A percentile compares a stretch with the other conserved stretches of the same genome.
phyloP scores from a whole-genome alignment of 2,113 vertebrate species.

The Brachyhypopomus occidentalis region DNA sequence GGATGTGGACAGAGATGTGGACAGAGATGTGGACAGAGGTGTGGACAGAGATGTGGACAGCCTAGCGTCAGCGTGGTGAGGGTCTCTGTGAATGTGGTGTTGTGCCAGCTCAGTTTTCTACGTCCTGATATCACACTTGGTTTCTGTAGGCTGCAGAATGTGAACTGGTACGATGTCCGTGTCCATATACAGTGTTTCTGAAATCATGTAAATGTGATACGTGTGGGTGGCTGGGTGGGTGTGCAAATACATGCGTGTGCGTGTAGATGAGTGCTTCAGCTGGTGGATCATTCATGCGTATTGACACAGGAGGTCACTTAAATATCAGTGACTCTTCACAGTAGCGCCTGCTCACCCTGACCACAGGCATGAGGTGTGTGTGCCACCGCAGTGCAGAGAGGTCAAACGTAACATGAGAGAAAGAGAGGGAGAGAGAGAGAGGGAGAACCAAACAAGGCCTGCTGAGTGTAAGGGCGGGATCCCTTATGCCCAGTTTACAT shows the following conservation, averaged over 20 bases:
- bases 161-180: neutral
- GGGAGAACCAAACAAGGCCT: conserved; percentile 50
- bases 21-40: too few species aligned
- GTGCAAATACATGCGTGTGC: conserved; percentile 28
- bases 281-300: conserved; percentile 45
- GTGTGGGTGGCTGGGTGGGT: conserved; percentile 28
- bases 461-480: conserved; percentile 21
- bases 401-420: conserved; percentile 45
- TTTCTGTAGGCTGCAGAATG: neutral
- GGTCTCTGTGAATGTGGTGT: neutral
- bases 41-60: too few species aligned
- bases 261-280: conserved; percentile 37
- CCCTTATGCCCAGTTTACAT: conserved; percentile 63
- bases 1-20: too few species aligned
- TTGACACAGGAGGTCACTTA: conserved; percentile 54
- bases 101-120: conserved; percentile 1
- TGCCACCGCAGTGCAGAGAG: conserved; percentile 35
- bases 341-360: conserved; percentile 40
- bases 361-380: conserved; percentile 48
- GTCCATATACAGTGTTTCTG: conserved; percentile 32
- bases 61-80: too few species aligned
- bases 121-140: neutral
- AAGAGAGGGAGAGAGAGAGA: conserved; percentile 35
- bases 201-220: conserved; percentile 11
- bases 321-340: conserved; percentile 51